Evolutionary conservation across 2,113 vertebrate species (phyloP), one percentile per base, ranked within the genome.

Genomic region (Tapirus terrestris): DNA sequence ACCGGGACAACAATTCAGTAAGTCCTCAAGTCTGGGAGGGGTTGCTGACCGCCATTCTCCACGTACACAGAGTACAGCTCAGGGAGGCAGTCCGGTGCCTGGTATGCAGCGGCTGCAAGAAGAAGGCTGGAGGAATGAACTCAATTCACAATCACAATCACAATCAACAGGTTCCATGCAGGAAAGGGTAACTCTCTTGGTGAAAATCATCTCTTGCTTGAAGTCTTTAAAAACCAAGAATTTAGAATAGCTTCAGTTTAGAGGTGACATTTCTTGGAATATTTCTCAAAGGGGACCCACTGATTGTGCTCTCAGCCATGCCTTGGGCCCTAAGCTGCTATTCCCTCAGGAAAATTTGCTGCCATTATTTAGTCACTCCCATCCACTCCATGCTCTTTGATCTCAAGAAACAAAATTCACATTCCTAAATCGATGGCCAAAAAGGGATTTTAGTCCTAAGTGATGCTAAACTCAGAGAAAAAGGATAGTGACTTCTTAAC

Each of bases 61-160:
- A 76, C 8, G 3, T 5, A 23, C 7, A 0, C 0, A 0, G 17
- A 68, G 36, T 3, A 8, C 10, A 18, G 39, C 4, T 5, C 12
- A 11, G 14, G 56, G 21, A 25, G 18, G 39, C 27, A 17, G 45
- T 6, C 0, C 2, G 1, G 5, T 23, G 31, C 61, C 65, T 20
- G 31, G 27, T 29, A 6, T 33, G 43, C 3, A 8, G 16, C 3
- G 0, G 27, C 21, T 1, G 2, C 4, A 20, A 2, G 8, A 27
- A 3, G 10, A 17, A 36, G 72, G 17, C 36, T 9, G 23, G 3
- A 51, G 48, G 83, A 10, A n/a, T 7, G 33, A 58, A 45, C 31
- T 20, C 14, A 12, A 25, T 17, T 5, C 48, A 63, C 20, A 65
- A 79, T 17, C 16, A 21, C 2, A 70, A 56, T 5, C 56, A 63